Conservation (phyloP, 2,888 invertebrate species). For the Archaeoteleia sp. region DNA sequence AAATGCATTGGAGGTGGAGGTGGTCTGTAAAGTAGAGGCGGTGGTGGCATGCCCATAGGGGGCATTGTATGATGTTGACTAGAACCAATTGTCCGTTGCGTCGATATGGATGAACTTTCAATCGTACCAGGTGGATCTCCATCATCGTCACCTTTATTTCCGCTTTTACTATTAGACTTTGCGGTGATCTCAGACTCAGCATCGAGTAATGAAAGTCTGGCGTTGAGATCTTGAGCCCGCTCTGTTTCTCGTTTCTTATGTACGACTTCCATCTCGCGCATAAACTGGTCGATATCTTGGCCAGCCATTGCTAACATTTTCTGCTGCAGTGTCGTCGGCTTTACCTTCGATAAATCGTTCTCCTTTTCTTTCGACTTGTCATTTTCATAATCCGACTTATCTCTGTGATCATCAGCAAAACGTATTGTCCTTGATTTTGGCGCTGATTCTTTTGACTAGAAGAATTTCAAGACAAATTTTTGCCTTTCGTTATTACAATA, state of each 20-base stretch:
- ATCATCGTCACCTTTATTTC: constrained; percentile 59
- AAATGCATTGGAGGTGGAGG: constrained; percentile 76
- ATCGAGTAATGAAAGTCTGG: constrained; percentile 74
- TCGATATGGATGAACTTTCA: constrained; percentile 52
- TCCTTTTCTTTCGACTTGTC: constrained; percentile 70
- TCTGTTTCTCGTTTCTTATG: constrained; percentile 85
- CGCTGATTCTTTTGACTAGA: constrained; percentile 71
- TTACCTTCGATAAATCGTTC: constrained; percentile 74
- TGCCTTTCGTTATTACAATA: too few species aligned
- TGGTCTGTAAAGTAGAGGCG: constrained; percentile 77
- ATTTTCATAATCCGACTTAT: constrained; percentile 73
- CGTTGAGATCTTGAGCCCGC: constrained; percentile 79
- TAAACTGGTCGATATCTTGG: constrained; percentile 93
- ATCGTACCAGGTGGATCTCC: constrained; percentile 62
- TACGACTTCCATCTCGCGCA: constrained; percentile 94
- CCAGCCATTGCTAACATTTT: constrained; percentile 92
- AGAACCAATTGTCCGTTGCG: constrained; percentile 57
- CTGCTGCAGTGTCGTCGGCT: constrained; percentile 88
- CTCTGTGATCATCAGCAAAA: constrained; percentile 80
- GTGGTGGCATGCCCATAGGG: constrained; percentile 77
- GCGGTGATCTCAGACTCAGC: constrained; percentile 61
- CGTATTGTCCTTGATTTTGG: constrained; percentile 78
- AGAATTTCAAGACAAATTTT: too few species aligned
- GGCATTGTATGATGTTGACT: constrained; percentile 67
- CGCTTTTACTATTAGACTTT: constrained; percentile 56